phyloP scores from a whole-genome alignment of 2,113 vertebrate species.

The Symphodus melops region DNA sequence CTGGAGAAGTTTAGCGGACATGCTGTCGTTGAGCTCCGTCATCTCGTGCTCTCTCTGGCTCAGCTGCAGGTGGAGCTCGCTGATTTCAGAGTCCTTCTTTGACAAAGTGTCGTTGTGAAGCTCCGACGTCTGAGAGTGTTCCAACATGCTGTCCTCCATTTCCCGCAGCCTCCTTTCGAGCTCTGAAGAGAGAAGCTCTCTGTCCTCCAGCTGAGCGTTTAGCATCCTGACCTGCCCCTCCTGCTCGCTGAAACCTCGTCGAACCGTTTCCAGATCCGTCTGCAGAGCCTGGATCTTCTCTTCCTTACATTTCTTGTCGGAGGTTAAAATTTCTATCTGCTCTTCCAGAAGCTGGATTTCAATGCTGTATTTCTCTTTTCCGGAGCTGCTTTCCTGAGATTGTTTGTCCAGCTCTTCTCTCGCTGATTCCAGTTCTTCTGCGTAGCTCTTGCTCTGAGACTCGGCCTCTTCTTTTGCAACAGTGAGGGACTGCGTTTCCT shows the following conservation, averaged over 20 bases:
- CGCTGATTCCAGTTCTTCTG: conserved; percentile 79
- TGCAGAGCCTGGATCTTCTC: conserved; percentile 87
- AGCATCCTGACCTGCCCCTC: conserved; percentile 79
- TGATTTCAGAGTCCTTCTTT: conserved; percentile 80
- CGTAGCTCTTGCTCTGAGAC: conserved; percentile 54
- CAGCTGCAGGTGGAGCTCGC: conserved; percentile 82
- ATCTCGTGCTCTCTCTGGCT: conserved; percentile 88
- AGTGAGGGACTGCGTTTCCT: conserved; percentile 63
- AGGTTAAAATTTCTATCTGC: conserved; percentile 86
- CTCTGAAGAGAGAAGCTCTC: conserved; percentile 77
- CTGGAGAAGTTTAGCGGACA: conserved; percentile 90
- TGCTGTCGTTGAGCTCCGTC: conserved; percentile 85
- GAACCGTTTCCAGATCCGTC: conserved; percentile 83
- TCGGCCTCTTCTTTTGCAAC: conserved; percentile 83
- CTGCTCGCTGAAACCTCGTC: conserved; percentile 82
- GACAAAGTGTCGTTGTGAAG: conserved; percentile 79
- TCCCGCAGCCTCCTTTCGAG: conserved; percentile 78
- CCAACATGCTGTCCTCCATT: conserved; percentile 78
- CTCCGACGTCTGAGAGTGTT: conserved; percentile 79
- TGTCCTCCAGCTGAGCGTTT: conserved; percentile 83
- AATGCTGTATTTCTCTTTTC: conserved; percentile 73
- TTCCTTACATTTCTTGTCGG: conserved; percentile 86
- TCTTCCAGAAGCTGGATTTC: conserved; percentile 84
- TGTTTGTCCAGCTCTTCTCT: conserved; percentile 74
- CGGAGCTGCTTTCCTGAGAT: conserved; percentile 78